These are phyloP conservation scores for Paradoxurus hermaphroditus DNA, from an alignment of 2,113 vertebrate species.

Conservation along the genomic window DNA sequence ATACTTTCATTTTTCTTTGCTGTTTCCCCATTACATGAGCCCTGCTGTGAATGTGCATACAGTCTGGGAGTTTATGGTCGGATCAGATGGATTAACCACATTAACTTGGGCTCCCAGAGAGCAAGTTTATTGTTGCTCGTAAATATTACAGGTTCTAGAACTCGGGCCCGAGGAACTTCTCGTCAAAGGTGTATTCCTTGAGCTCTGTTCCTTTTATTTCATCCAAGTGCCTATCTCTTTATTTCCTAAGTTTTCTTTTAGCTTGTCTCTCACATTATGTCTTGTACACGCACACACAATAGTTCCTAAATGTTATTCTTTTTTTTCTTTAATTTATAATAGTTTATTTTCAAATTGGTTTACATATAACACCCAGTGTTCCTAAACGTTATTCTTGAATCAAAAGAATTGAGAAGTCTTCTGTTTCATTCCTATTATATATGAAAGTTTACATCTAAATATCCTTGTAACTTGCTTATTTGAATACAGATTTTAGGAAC, in stretches of 20 bases:
- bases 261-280: background rate
- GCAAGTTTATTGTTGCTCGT: background rate
- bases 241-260: background rate
- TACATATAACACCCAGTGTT: too few relatives aligned
- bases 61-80: background rate
- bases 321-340: too few relatives aligned
- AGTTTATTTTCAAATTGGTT: too few relatives aligned
- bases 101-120: background rate
- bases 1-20: background rate
- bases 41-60: background rate
- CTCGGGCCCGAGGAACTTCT: background rate
- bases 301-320: background rate
- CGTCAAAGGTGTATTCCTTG: background rate
- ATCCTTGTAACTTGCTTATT: background rate
- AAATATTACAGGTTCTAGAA: conserved; percentile 19
- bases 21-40: background rate
- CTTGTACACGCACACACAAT: background rate
- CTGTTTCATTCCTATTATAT: background rate
- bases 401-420: background rate
- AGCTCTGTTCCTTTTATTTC: background rate
- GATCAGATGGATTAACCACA: background rate
- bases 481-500: background rate
- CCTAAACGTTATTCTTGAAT: background rate
- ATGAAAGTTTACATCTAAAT: background rate
- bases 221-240: background rate